Percentiles rank a stretch among this genome's conserved stretches.
Conservation (phyloP, 2,888 invertebrate genomes). For the Chrysodeixis includens region DNA sequence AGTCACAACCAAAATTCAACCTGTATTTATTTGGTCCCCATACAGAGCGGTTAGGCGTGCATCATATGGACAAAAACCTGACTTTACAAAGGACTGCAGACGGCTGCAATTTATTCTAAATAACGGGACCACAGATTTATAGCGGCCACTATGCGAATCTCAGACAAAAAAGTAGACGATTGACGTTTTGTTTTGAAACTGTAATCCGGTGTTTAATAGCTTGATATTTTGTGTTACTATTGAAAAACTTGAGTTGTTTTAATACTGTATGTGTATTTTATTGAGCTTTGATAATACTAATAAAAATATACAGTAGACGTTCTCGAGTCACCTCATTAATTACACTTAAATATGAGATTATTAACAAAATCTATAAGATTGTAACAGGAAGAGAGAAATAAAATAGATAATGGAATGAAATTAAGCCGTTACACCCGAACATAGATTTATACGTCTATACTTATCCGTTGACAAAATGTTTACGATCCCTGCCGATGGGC, state of each 20-base stretch:
- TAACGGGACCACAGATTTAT: slow-evolving; percentile 78
- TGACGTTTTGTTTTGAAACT: slow-evolving; percentile 47
- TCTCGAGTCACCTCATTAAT: not conserved
- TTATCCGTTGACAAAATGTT: not conserved
- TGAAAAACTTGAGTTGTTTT: not conserved
- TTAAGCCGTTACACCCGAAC: not conserved
- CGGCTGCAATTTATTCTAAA: slow-evolving; percentile 67
- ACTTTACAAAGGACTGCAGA: slow-evolving; percentile 69
- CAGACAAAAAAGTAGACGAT: slow-evolving; percentile 61
- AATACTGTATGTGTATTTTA: not conserved
- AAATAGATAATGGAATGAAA: not conserved
- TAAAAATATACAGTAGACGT: too few relatives aligned
- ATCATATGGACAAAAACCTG: slow-evolving; percentile 72
- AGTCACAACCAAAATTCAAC: slow-evolving; percentile 40
- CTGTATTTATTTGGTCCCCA: slow-evolving; percentile 48
- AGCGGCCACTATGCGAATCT: slow-evolving; percentile 61
- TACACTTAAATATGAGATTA: not conserved
- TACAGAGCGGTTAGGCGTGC: slow-evolving; percentile 57
- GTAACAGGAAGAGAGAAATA: not conserved
- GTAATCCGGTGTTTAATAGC: slow-evolving; percentile 45
- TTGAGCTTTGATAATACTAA: not conserved
- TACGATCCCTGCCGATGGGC: not conserved
- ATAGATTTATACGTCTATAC: not conserved
- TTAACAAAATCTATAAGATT: not conserved
- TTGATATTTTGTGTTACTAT: slow-evolving; percentile 19